Evolutionary conservation across 1,140 invertebrate species (phyloP).

Genomic region (Drosophila nannoptera): DNA sequence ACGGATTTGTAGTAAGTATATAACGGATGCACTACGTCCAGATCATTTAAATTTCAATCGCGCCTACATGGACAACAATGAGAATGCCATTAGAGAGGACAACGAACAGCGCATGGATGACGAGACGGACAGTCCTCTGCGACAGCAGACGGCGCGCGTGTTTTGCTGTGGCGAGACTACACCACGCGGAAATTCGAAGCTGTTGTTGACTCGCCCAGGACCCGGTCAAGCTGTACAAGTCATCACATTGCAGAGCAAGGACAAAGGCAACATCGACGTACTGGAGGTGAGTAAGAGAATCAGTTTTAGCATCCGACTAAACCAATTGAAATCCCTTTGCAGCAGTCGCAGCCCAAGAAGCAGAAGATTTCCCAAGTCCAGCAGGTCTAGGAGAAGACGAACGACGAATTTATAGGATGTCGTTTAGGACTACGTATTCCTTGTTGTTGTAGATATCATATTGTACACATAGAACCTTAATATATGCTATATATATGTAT

Average conservation of each 20-base stretch:
- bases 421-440: conserved; percentile 24
- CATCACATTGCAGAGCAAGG: conserved; percentile 55
- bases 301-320: not conserved
- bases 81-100: conserved; percentile 41
- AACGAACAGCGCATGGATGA: conserved; percentile 67
- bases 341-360: conserved; percentile 57
- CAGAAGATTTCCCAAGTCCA: conserved; percentile 61
- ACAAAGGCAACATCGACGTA: conserved; percentile 28
- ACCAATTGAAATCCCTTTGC: not conserved
- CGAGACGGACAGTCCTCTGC: conserved; percentile 61
- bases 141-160: conserved; percentile 52
- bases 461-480: conserved; percentile 11
- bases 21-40: conserved; percentile 70
- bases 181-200: conserved; percentile 44
- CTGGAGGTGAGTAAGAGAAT: conserved; percentile 25
- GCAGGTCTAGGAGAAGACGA: conserved; percentile 40
- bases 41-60: conserved; percentile 64
- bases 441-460: conserved; percentile 44
- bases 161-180: conserved; percentile 71
- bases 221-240: conserved; percentile 75
- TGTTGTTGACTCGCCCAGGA: conserved; percentile 52
- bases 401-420: conserved; percentile 39
- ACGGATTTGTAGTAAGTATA: conserved; percentile 74
- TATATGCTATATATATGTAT: conserved; percentile 34
- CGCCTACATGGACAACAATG: conserved; percentile 62